Base-by-base conservation (phyloP, 2,797 vertebrate genomes). In the Taenioides sp. region DNA sequence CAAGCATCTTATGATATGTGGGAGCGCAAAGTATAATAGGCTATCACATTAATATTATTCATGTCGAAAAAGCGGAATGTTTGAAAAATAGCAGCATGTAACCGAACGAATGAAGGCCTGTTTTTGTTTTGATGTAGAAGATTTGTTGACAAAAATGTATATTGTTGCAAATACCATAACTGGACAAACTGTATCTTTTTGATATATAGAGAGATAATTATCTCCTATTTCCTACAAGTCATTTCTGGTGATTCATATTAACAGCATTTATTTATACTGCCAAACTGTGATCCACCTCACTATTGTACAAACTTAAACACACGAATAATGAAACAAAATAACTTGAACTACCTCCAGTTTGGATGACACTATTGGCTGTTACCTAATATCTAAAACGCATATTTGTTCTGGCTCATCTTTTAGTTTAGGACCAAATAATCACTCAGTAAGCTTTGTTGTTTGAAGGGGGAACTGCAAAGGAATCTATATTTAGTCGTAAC, bases 401-500 rank as follows among this genome's bases (percentile, higher is more conserved):
- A 20, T 71, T 4, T 50, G 11, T 43, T 1, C 54, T 70, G 34
- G 65, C 7, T 4, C n/a, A 28, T 71, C 69, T 69, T 47, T 6
- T 6, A 20, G 40, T 63, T 65, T 16, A 65, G 63, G 64, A 67
- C 70, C 40, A 28, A 72, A 65, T 49, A 20, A 47, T 58, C 40
- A 12, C 40, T 74, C 52, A 63, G 65, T 61, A 78, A 70, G 37
- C 74, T 75, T 65, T 60, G 52, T 73, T 78, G 65, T 82, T 78
- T n/a, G 25, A 73, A 37, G 60, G 65, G 63, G 58, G 37, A 70
- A 63, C 23, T 7, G n/a, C 59, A 64, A 14, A 62, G 12, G 57
- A 63, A 20, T 64, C 66, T 74, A 75, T 79, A 79, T 82, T 79
- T 79, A 77, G 67, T 18, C 14, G 20, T 62, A 12, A 66, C 63